Evolutionary conservation across 2,888 invertebrate species (phyloP).

Genomic region (Melangyna quadrimaculata): DNA sequence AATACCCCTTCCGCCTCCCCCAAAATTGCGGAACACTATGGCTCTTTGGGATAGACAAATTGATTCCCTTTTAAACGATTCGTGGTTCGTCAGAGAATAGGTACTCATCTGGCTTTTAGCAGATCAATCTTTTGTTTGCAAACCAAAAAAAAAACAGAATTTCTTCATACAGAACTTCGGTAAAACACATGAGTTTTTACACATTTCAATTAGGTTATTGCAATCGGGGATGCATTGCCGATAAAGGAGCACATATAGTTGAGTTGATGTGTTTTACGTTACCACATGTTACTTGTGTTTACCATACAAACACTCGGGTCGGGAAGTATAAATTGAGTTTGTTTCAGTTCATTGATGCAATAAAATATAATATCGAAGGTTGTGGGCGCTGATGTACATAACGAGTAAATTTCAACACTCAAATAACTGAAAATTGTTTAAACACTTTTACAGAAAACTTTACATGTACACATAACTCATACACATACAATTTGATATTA

Average conservation of each 20-base stretch:
- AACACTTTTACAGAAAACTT: neutral
- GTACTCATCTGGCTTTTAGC: slow-evolving; percentile 13
- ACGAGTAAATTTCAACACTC: neutral
- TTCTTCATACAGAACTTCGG: neutral
- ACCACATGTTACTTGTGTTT: slow-evolving; percentile 22
- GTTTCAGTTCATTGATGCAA: slow-evolving; percentile 30
- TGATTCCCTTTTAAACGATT: slow-evolving; percentile 8
- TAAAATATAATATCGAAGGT: slow-evolving; percentile 8
- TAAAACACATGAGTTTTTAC: neutral
- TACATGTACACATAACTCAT: neutral
- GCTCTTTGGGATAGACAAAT: slow-evolving; percentile 12
- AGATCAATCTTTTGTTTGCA: neutral
- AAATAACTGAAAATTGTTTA: slow-evolving; percentile 19
- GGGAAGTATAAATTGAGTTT: slow-evolving; percentile 15
- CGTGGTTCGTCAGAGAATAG: neutral
- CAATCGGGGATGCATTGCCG: slow-evolving; percentile 37
- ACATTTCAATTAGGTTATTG: slow-evolving; percentile 29
- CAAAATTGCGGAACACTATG: neutral
- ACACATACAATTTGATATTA: neutral
- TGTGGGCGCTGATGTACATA: neutral
- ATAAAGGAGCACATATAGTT: slow-evolving; percentile 15
- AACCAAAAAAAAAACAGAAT: neutral
- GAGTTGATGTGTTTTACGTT: slow-evolving; percentile 12
- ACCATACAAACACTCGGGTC: neutral
- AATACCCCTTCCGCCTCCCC: neutral